These are phyloP conservation scores for Zelostemma sp. DNA, from an alignment of 1,140 invertebrate species.

Conservation along the genomic window DNA sequence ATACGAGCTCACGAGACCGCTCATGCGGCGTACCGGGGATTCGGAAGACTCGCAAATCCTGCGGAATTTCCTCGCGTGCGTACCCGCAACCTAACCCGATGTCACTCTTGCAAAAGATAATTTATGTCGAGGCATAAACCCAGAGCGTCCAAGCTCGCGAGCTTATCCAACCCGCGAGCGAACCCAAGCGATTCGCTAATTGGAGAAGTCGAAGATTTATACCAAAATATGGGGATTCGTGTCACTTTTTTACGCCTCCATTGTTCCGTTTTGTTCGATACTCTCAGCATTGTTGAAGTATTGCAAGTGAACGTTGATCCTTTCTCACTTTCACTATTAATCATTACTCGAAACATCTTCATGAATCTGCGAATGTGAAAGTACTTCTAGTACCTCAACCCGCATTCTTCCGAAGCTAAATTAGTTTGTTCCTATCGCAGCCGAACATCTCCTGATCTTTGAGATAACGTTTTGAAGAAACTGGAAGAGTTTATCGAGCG, in stretches of 20 bases:
- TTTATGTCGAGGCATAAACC: too few species aligned
- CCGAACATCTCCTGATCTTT: background rate
- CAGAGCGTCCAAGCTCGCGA: too few species aligned
- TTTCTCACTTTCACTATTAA: background rate
- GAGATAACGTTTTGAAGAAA: background rate
- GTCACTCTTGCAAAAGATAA: too few species aligned
- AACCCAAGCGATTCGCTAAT: too few species aligned
- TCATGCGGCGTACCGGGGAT: slow-evolving; percentile 4
- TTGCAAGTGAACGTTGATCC: background rate
- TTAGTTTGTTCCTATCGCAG: background rate
- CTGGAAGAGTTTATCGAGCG: background rate
- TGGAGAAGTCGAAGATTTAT: too few species aligned
- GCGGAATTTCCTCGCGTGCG: slow-evolving; percentile 25
- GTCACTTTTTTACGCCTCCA: too few species aligned
- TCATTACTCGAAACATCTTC: background rate
- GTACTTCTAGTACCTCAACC: background rate
- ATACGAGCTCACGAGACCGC: slow-evolving; percentile 37
- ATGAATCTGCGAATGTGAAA: background rate
- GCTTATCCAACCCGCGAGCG: too few species aligned
- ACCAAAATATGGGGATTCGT: too few species aligned
- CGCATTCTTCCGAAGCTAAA: background rate
- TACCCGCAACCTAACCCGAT: slow-evolving; percentile 6
- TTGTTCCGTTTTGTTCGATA: too few species aligned
- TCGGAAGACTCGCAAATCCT: background rate
- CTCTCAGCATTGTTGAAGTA: too few species aligned